Base-by-base conservation (phyloP, 2,888 invertebrate species). In the Dryomyza anilis region DNA sequence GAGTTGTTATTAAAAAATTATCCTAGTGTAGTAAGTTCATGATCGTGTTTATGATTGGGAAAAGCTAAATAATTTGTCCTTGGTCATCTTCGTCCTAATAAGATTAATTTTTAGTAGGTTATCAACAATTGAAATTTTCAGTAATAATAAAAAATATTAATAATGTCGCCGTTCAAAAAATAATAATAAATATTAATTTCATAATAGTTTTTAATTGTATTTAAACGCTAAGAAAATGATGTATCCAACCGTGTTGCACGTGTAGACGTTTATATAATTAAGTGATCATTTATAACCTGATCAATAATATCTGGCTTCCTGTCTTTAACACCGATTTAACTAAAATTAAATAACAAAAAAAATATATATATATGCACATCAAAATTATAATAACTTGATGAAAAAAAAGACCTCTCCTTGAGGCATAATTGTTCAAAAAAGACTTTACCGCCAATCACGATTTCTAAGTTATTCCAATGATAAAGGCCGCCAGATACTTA, bases 261-360 rank as follows among this genome's bases (percentile, higher is more conserved):
- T 43, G 53, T n/a, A 45, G 39, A 33, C 52, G 29, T 58, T 64
- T 33, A 19, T 48, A 45, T 58, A 66, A 66, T 62, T 57, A 57
- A 58, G 48, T 63, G 58, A 57, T 63, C 56, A 58, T 52, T 62
- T 62, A 53, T 62, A 73, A 76, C 73, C 75, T 73, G 73, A 77
- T 77, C 73, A 75, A 76, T 75, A 73, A 74, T 74, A 68, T 67
- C 67, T 67, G 73, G 77, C 76, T 77, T 74, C 77, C 76, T 76
- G 76, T 76, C 77, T 76, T 76, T 70, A 77, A 74, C 75, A 73
- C 73, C 72, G 58, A 66, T 50, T 50, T 21, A 25, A 25, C 27
- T 12, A 39, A 39, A 39, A 39, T 39, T n/a, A 7, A 14, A 39
- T 39, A 21, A 50, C 7, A 39, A 7, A 12, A 39, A 39, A 12